Evolutionary conservation across 2,888 invertebrate species (phyloP).

Genomic region (Rhamnusium bicolor): DNA sequence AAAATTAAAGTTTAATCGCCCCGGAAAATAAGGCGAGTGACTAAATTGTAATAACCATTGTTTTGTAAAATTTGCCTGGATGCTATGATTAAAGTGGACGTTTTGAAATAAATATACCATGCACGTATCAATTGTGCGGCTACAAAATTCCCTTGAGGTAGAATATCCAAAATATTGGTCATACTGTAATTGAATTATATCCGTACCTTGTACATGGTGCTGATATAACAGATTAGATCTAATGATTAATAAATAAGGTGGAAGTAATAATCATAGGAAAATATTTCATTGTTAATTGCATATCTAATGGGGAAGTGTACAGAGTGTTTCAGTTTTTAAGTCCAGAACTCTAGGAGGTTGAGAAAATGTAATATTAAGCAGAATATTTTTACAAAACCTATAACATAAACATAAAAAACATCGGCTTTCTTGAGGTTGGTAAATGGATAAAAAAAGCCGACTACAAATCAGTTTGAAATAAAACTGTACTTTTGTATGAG

Average conservation of each 20-base stretch:
- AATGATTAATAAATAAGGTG: not conserved
- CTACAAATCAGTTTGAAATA: too few species aligned
- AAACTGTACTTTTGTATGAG: too few species aligned
- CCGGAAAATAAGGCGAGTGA: conserved; percentile 1
- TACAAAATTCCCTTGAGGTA: not conserved
- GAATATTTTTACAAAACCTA: too few species aligned
- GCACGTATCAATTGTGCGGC: not conserved
- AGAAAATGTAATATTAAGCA: too few species aligned
- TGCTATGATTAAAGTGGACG: not conserved
- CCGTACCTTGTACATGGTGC: not conserved
- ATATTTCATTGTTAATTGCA: too few species aligned
- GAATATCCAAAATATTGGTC: not conserved
- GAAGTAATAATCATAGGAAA: too few species aligned
- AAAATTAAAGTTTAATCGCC: not conserved
- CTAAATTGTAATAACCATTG: not conserved
- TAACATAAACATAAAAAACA: too few species aligned
- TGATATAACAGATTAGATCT: not conserved
- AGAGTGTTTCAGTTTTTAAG: too few species aligned
- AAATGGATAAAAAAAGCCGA: too few species aligned
- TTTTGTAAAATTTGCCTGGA: not conserved
- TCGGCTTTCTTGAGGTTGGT: too few species aligned
- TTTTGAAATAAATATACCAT: not conserved
- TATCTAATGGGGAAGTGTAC: too few species aligned
- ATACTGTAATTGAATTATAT: not conserved
- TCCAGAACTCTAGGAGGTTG: too few species aligned